Evolutionary conservation across 2,113 vertebrate genomes (phyloP).

Genomic region (Struthio camelus): DNA sequence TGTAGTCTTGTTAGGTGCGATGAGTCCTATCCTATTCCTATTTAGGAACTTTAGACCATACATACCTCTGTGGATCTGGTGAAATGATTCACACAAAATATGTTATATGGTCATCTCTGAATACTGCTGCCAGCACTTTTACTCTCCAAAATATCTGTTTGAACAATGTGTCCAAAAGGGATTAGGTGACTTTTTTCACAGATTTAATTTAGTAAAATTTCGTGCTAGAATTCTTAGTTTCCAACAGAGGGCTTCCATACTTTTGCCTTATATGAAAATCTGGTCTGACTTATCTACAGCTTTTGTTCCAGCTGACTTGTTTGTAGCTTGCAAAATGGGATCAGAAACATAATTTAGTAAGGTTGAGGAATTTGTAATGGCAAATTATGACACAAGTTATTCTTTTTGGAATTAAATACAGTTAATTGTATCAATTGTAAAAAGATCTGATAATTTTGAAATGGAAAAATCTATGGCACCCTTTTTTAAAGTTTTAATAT

Average conservation of each 20-base stretch:
- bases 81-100: not conserved
- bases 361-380: not conserved
- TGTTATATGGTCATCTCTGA: not conserved
- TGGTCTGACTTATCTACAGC: not conserved
- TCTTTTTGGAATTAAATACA: not conserved
- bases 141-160: not conserved
- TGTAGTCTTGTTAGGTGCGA: not conserved
- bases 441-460: not conserved
- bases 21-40: not conserved
- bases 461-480: not conserved
- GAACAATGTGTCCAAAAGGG: not conserved
- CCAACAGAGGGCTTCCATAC: not conserved
- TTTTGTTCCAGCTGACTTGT: not conserved
- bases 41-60: rapidly evolving
- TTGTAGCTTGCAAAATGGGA: not conserved
- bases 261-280: not conserved
- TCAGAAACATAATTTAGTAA: not conserved
- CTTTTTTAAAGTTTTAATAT: not conserved
- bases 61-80: not conserved
- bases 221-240: not conserved
- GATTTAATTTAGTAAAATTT: not conserved
- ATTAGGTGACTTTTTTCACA: not conserved
- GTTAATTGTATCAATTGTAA: not conserved
- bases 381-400: not conserved
- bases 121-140: no score